Evolutionary conservation across 2,888 invertebrate genomes (phyloP).

Genomic region (Netelia fuscicornis): DNA sequence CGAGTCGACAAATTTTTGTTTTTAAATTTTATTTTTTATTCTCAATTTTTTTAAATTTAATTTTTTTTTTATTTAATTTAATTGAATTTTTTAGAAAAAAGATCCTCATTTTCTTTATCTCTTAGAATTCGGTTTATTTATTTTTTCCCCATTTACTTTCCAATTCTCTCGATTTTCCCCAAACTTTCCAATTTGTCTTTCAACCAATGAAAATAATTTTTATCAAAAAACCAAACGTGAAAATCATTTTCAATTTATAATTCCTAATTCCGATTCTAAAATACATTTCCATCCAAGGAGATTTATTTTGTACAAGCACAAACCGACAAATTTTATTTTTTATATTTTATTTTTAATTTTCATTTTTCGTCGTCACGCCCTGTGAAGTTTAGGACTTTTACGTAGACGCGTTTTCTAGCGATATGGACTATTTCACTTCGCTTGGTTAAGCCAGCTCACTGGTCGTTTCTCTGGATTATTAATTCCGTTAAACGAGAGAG

Average conservation of each 20-base stretch:
- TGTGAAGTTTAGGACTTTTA: slow-evolving; percentile 30
- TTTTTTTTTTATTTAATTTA: background rate
- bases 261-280: slow-evolving; percentile 49
- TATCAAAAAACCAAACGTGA: background rate
- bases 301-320: slow-evolving; percentile 54
- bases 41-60: background rate
- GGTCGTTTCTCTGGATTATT: slow-evolving; percentile 25
- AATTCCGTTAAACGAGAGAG: slow-evolving; percentile 42
- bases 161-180: background rate
- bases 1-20: slow-evolving; percentile 58
- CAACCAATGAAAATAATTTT: background rate
- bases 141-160: background rate
- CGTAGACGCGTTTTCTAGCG: slow-evolving; percentile 10
- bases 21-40: background rate
- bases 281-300: slow-evolving; percentile 53
- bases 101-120: too few species aligned
- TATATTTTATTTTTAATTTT: background rate
- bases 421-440: background rate
- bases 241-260: background rate
- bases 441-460: slow-evolving; percentile 17
- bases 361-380: slow-evolving; percentile 52
- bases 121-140: background rate
- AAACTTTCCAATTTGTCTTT: background rate
- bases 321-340: slow-evolving; percentile 45
- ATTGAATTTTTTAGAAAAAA: too few species aligned